A percentile compares a stretch with the other conserved stretches of the same genome.
phyloP scores from a whole-genome alignment of 2,888 invertebrate genomes.

The Sphaerophoria rueppellii region DNA sequence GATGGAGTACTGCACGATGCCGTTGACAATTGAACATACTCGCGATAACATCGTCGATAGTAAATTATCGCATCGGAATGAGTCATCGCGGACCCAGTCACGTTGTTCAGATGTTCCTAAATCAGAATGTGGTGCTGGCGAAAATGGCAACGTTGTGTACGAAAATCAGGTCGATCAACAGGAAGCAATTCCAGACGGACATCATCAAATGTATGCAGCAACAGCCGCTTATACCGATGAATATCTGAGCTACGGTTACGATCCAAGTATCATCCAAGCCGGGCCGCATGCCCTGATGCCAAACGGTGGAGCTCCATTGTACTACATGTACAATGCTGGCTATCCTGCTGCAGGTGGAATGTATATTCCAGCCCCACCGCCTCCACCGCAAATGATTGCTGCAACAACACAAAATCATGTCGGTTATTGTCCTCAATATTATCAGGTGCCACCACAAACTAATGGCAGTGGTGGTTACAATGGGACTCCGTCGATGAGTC shows the following conservation, averaged over 20 bases:
- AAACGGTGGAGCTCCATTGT: conserved; percentile 62
- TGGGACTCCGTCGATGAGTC: conserved; percentile 54
- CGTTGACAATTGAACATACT: conserved; percentile 76
- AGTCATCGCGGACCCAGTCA: conserved; percentile 57
- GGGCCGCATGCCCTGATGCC: conserved; percentile 73
- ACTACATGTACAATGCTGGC: conserved; percentile 71
- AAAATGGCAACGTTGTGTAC: conserved; percentile 9
- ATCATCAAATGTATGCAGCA: conserved; percentile 73
- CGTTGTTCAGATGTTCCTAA: conserved; percentile 54
- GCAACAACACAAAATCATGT: conserved; percentile 40
- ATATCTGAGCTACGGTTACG: conserved; percentile 74
- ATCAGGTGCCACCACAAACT: conserved; percentile 35
- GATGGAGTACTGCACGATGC: conserved; percentile 76
- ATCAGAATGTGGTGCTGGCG: conserved; percentile 26
- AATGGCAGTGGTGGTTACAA: conserved; percentile 36
- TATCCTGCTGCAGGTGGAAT: conserved; percentile 68
- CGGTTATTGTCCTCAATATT: conserved; percentile 60
- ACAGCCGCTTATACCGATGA: conserved; percentile 74
- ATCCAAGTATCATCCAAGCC: conserved; percentile 70
- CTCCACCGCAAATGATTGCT: conserved; percentile 51
- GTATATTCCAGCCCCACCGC: conserved; percentile 71
- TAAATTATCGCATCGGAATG: conserved; percentile 55
- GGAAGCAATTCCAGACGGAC: conserved; percentile 68
- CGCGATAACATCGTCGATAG: conserved; percentile 61
- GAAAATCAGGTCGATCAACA: conserved; percentile 25